Evolutionary conservation across 2,888 invertebrate genomes (phyloP).

Genomic region (Zelleria hepariella): DNA sequence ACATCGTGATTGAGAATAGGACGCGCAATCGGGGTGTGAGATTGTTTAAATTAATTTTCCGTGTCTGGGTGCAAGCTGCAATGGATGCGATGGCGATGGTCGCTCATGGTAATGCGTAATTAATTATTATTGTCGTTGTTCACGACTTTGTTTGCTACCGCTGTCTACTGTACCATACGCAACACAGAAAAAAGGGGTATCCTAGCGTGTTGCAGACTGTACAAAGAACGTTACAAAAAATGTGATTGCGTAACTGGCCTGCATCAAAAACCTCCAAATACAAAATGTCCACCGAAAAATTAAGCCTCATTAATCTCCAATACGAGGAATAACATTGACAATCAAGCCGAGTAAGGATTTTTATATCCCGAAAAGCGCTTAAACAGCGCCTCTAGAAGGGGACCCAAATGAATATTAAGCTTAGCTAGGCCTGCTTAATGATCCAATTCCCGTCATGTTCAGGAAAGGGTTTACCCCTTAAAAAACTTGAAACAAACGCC

Average conservation of each 20-base stretch:
- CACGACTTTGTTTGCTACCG: too few relatives aligned
- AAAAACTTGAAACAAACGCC: constrained; percentile 72
- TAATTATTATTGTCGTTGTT: too few relatives aligned
- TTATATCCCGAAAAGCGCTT: not conserved
- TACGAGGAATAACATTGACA: not conserved
- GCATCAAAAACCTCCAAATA: too few relatives aligned
- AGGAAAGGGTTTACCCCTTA: constrained; percentile 70
- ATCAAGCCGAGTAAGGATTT: not conserved
- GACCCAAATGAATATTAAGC: constrained; percentile 45
- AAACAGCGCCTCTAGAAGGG: constrained; percentile 17
- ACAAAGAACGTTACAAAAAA: too few relatives aligned
- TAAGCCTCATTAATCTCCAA: not conserved
- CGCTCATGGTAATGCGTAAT: not conserved
- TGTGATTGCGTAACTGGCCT: too few relatives aligned
- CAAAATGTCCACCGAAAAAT: too few relatives aligned
- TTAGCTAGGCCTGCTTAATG: constrained; percentile 67
- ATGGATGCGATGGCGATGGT: not conserved
- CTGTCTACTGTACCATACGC: too few relatives aligned
- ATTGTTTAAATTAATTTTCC: constrained; percentile 63
- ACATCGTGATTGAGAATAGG: too few relatives aligned
- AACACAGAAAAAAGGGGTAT: too few relatives aligned
- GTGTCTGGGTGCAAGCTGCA: not conserved
- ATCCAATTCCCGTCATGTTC: constrained; percentile 73
- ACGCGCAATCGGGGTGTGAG: too few relatives aligned
- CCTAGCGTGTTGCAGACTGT: too few relatives aligned